These are phyloP conservation scores for Donacobius atricapilla DNA, from an alignment of 2,113 vertebrate genomes.

Conservation along the genomic window DNA sequence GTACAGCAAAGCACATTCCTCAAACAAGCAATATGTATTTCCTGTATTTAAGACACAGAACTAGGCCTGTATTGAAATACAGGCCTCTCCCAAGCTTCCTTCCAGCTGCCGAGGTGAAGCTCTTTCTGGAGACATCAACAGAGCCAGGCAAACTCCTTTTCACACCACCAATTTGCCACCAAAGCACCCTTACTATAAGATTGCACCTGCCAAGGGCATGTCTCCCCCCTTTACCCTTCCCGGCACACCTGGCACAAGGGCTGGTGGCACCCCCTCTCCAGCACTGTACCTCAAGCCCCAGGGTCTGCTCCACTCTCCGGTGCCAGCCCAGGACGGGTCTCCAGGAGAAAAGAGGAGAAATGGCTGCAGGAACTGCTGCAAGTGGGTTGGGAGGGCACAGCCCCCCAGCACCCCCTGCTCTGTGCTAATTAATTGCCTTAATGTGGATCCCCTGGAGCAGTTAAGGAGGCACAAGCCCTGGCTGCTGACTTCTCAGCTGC, in stretches of 20 bases:
- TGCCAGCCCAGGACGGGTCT: accelerated
- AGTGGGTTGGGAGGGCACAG: not conserved
- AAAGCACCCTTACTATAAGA: not conserved
- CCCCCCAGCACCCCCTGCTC: too few species aligned
- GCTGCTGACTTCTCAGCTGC: not conserved
- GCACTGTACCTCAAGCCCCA: accelerated
- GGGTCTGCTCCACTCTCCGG: accelerated
- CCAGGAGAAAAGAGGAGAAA: not conserved
- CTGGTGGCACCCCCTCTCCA: accelerated
- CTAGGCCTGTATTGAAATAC: not conserved
- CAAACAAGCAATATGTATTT: accelerated
- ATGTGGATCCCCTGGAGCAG: not conserved
- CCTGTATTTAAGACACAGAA: not conserved
- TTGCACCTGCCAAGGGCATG: accelerated
- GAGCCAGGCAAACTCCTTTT: not conserved
- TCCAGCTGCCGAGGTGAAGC: not conserved
- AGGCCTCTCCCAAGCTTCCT: not conserved
- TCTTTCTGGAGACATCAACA: not conserved
- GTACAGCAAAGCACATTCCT: accelerated
- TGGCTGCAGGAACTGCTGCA: accelerated
- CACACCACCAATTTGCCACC: accelerated
- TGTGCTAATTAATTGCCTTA: not conserved
- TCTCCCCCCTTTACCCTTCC: accelerated
- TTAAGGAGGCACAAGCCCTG: not conserved
- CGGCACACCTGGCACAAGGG: accelerated